Percentiles rank a stretch among this genome's conserved stretches.
These are phyloP conservation scores for Enteromius anoplus DNA, from an alignment of 2,797 vertebrate genomes.

Conservation along the genomic window DNA sequence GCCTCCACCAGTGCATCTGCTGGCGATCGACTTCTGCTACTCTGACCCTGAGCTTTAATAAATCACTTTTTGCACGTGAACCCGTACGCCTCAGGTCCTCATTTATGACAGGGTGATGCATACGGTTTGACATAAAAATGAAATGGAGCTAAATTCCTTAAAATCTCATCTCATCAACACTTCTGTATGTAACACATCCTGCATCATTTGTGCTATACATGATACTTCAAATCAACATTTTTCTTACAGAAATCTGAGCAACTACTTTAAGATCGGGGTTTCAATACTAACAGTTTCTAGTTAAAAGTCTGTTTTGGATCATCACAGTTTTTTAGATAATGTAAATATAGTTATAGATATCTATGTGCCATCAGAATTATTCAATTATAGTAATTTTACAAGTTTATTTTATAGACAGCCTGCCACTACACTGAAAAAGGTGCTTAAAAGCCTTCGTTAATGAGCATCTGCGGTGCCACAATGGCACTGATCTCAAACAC, in stretches of 20 bases:
- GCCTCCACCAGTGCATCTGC: too few relatives aligned
- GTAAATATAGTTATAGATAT: neutral
- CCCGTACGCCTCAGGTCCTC: too few relatives aligned
- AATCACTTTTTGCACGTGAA: too few relatives aligned
- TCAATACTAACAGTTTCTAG: neutral
- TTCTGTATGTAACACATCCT: neutral
- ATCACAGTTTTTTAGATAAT: neutral
- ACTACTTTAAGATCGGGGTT: neutral
- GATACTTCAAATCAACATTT: neutral
- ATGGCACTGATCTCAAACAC: conserved; percentile 1
- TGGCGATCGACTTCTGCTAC: too few relatives aligned
- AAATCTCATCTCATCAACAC: too few relatives aligned
- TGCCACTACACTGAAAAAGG: conserved; percentile 7
- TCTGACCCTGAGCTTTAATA: too few relatives aligned
- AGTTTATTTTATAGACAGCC: neutral
- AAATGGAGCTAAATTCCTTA: too few relatives aligned
- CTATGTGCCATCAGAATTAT: neutral
- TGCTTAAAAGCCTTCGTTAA: conserved; percentile 20
- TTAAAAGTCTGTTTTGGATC: neutral
- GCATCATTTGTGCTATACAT: neutral
- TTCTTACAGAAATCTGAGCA: neutral
- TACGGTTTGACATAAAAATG: too few relatives aligned
- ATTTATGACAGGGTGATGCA: too few relatives aligned
- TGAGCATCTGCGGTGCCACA: neutral
- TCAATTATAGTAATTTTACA: neutral